Evolutionary conservation across 2,797 vertebrate genomes (phyloP), one percentile per base, ranked within the genome.

Genomic region (Clarias platycephalus): DNA sequence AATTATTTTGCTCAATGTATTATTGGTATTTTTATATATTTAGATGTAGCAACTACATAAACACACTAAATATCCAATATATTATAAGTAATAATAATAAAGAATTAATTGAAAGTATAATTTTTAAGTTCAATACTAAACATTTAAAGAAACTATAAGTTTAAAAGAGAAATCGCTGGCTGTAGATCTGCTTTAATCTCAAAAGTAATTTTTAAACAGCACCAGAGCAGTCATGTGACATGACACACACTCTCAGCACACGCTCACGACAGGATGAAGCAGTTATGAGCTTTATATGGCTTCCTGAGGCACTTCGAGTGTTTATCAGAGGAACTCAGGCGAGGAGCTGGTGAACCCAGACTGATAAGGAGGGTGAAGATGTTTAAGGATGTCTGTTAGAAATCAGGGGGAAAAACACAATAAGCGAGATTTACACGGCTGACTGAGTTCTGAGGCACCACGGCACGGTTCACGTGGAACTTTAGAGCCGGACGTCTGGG

Each of bases 241-340:
- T 13, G 5, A 87, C 66, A 88, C 90, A 94, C 89, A 89, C 89
- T 83, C 89, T 71, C 85, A 90, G 87, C 82, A 83, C 92, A 92
- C 93, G 86, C 87, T 92, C 92, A 86, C 88, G 86, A 91, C 90
- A 91, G 88, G 90, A 88, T 91, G 89, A 90, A 91, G 80, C 85
- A 78, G 88, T 90, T 88, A 86, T 84, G 81, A 84, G 77, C 90
- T 90, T 87, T 92, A 92, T 92, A 92, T 87, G 84, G 89, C 89
- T 94, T 95, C 91, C 93, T 95, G 91, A 93, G 91, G 92, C 81
- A 85, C 44, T 62, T 88, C 86, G 90, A 66, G 70, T 66, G 76
- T 83, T 81, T 76, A 60, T 86, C 67, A 71, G 55, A 55, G 72
- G 83, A 75, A 85, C 53, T 60, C 64, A 67, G 60, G 63, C 60